Evolutionary conservation across 2,797 vertebrate species (phyloP).

Genomic region (Scleropages formosus): DNA sequence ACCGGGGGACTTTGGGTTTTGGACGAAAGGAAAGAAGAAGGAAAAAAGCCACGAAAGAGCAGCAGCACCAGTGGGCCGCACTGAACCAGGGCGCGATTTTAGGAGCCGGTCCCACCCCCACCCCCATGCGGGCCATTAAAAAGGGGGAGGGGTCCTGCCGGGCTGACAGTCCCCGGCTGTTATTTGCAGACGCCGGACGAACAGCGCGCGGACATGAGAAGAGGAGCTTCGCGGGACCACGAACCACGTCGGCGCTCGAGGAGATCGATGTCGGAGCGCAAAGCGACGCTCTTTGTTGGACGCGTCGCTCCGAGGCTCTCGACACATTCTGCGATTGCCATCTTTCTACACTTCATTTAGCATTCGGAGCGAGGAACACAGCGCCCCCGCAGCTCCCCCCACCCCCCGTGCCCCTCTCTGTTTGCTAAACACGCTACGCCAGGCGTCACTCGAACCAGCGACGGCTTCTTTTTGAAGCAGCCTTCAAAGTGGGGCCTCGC

Average conservation of each 20-base stretch:
- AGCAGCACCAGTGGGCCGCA: constrained; percentile 56
- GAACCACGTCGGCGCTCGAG: constrained; percentile 52
- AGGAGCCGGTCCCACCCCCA: constrained; percentile 54
- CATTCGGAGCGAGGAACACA: constrained; percentile 23
- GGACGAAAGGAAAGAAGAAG: constrained; percentile 43
- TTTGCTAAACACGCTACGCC: constrained; percentile 9
- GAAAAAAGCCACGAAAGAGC: constrained; percentile 43
- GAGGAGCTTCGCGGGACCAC: constrained; percentile 56
- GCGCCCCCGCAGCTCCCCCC: background rate
- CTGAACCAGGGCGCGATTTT: constrained; percentile 61
- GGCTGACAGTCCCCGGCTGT: constrained; percentile 65
- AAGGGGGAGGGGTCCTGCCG: constrained; percentile 60
- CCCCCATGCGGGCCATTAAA: constrained; percentile 59
- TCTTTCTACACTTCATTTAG: constrained; percentile 35
- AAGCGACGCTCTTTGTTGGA: constrained; percentile 38
- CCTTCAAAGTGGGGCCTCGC: constrained; percentile 44
- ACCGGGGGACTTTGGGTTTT: constrained; percentile 63
- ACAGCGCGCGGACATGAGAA: constrained; percentile 65
- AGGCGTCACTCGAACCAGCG: background rate
- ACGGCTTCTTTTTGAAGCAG: constrained; percentile 32
- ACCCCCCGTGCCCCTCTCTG: background rate
- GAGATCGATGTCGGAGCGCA: constrained; percentile 34
- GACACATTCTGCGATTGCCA: constrained; percentile 32
- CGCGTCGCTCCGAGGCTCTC: constrained; percentile 33
- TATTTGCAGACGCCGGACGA: constrained; percentile 69